Evolutionary conservation across 2,888 invertebrate species (phyloP), one percentile per base, ranked within the genome.

Genomic region (Gonocerus acuteangulatus): DNA sequence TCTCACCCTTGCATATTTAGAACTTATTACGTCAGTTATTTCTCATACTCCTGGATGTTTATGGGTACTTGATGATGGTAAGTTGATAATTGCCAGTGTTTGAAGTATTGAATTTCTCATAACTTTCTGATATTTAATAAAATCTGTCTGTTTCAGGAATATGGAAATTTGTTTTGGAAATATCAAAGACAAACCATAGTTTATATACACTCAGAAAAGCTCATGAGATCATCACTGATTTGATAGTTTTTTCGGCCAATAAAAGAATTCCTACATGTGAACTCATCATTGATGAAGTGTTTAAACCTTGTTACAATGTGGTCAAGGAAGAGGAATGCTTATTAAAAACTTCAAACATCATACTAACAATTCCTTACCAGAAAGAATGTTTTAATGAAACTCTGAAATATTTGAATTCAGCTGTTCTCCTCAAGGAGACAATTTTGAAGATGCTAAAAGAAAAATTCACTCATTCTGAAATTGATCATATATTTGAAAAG

Each of bases 141-240:
- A 48, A 27, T 3, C 7, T 34, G 13, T 48, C 13, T 21, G 7
- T 59, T 59, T 22, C 36, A 61, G 61, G 47, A 23, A 32, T 34
- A 27, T 61, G 61, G 61, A 61, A 47, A 15, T 47, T 54, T 15
- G 22, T 61, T 22, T 16, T 61, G 22, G 2, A 34, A 3, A 52
- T 61, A 27, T 36, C 61, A 16, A 22, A 19, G 9, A 45, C 15
- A 27, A 61, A 42, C 19, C 11, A 9, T 11, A 61, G 47, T 19
- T 21, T 61, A 21, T 61, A 54, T 27, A 22, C 54, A 2, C 21
- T 54, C 2, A 21, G 54, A 9, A 45, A 36, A 22, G 27, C 48
- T 19, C 47, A 32, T 11, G 18, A 32, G 1, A 22, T 51, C 9
- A 44, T 61, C n/a, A 44, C 61, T 7, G 16, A 45, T 32, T 21